Base-by-base conservation (phyloP, 2,797 vertebrate species). In the Typhlichthys eigenmanni region DNA sequence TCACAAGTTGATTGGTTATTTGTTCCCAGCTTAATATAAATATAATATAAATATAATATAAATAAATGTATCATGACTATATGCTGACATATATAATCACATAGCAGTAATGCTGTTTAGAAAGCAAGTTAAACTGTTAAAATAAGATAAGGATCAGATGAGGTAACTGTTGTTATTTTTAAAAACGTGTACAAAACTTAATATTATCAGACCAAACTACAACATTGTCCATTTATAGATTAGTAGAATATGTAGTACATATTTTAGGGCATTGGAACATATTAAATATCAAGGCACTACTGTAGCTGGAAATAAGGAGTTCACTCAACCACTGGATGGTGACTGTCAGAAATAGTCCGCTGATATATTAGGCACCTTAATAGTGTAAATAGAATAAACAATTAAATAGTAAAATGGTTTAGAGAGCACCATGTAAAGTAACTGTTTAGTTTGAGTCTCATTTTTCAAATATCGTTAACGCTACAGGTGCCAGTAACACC, bases 251-350 rank as follows among this genome's bases (percentile, higher is more conserved):
- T 32, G 19, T 19, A 29, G 32, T 55, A 8, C 1, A 6, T 60
- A 67, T 65, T 14, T 51, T 50, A 79, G 58, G 55, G 47, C 69
- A 77, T 77, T 75, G 76, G 88, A 82, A 89, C 82, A 84, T 75
- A 69, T 88, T 87, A 93, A 91, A 89, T 92, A 87, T 93, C 90
- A 97, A 98, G 97, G 97, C 96, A 98, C 96, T 86, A 89, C 86
- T 90, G 90, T 89, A 91, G 86, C 88, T 90, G 88, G 76, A 75
- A 79, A 65, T 72, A 66, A 76, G 78, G 75, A 76, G 69, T 77
- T 72, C 55, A 70, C 64, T 72, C 77, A 72, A 84, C 78, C 7
- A 5, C 64, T 61, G 69, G 76, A 64, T 83, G 81, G 90, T 87
- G 45, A 72, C 63, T 78, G 66, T 92, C 8, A 89, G 87, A 94